Evolutionary conservation across 2,888 invertebrate species (phyloP), one percentile per base, ranked within the genome.

Genomic region (Tanaodytes sp.): DNA sequence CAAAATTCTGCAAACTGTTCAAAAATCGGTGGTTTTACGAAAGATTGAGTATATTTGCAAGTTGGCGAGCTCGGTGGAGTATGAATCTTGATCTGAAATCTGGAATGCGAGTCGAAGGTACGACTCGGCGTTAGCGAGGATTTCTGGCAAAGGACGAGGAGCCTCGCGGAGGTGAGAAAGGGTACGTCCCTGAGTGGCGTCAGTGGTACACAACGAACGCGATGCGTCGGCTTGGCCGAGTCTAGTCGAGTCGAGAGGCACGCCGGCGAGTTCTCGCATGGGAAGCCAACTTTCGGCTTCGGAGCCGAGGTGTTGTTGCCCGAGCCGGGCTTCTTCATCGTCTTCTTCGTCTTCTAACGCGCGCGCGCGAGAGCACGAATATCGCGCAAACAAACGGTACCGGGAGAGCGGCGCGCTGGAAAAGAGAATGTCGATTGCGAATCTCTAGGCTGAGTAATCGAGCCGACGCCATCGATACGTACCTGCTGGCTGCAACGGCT

Each of bases 381-480:
- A 43, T 58, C 57, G 64, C 64, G 58, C 58, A 57, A 67, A 61
- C 63, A 59, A 68, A 71, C 71, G 67, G 71, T 71, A 68, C 71
- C 64, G 67, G 54, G 70, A 65, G 64, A 58, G 64, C 63, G 64
- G 64, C 23, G n/a, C 63, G 64, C 51, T 43, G 62, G 58, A 65
- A 71, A 68, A 68, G 71, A 61, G 72, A 72, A 69, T 65, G 72
- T 68, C 72, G 72, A 68, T 72, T 69, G 68, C 72, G 65, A 68
- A 72, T 65, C 65, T 65, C 64, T 57, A 57, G 59, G 61, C 64
- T 66, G 64, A 64, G 71, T 65, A 72, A 68, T 68, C 72, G 68
- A 72, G 62, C 65, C 68, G 65, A 62, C 71, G 71, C 66, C 59
- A 71, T 71, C 66, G 66, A 71, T 67, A 72, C 65, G 63, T 62